phyloP scores from a whole-genome alignment of 2,113 vertebrate genomes.

The Mola mola region DNA sequence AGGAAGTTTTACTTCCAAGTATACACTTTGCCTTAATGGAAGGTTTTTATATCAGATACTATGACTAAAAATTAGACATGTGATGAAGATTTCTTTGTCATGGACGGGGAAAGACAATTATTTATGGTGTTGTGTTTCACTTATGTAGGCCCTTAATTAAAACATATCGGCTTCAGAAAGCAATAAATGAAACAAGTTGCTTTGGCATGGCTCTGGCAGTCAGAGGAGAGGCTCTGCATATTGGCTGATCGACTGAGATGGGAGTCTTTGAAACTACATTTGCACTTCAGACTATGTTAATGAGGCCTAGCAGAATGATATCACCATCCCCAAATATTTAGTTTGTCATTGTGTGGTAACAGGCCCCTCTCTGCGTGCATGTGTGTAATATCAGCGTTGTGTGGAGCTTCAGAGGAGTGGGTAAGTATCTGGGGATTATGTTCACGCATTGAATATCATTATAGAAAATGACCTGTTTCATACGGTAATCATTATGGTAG shows the following conservation, averaged over 20 bases:
- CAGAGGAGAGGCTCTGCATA: conserved; percentile 66
- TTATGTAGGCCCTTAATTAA: conserved; percentile 80
- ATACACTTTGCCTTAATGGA: background rate
- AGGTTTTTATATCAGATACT: too few relatives aligned
- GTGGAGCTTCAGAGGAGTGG: conserved; percentile 6
- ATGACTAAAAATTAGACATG: too few relatives aligned
- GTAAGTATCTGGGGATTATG: conserved; percentile 13
- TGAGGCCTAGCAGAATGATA: conserved; percentile 69
- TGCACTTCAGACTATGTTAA: conserved; percentile 72
- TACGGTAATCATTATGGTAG: background rate
- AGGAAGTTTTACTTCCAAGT: background rate
- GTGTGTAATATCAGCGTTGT: conserved; percentile 35
- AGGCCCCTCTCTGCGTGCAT: conserved; percentile 43
- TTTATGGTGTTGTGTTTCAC: conserved; percentile 79
- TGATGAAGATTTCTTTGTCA: conserved; percentile 75
- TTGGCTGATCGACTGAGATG: conserved; percentile 68
- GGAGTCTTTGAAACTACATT: conserved; percentile 73
- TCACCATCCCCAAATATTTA: conserved; percentile 75
- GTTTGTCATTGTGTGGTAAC: conserved; percentile 70
- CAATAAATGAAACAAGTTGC: conserved; percentile 80
- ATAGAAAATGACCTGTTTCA: conserved; percentile 24
- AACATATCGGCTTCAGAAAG: conserved; percentile 78
- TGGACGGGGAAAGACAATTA: conserved; percentile 73
- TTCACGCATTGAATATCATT: conserved; percentile 23
- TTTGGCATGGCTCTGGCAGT: conserved; percentile 74